phyloP scores from a whole-genome alignment of 2,113 vertebrate genomes.

The Isichthys henryi region DNA sequence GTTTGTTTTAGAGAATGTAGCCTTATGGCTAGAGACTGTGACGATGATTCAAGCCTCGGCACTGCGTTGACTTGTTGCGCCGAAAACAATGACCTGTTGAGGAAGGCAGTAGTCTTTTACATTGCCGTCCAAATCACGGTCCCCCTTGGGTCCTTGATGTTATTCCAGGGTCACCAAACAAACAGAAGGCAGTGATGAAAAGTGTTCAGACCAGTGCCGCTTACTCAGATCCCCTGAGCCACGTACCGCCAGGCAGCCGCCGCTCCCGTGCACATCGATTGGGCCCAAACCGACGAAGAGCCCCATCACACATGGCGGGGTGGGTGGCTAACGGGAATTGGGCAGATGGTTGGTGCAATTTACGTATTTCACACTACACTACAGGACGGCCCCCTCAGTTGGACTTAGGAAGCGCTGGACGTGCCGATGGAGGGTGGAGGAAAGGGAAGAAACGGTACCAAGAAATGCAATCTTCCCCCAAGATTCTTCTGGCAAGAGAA shows the following conservation, averaged over 20 bases:
- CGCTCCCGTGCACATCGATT: neutral
- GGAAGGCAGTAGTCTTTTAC: neutral
- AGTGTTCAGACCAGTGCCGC: neutral
- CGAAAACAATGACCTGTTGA: neutral
- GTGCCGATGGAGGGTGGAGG: neutral
- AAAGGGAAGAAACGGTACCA: neutral
- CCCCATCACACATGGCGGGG: neutral
- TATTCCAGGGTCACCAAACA: neutral
- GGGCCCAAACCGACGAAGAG: neutral
- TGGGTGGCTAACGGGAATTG: neutral
- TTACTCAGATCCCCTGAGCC: neutral
- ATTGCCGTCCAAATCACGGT: neutral
- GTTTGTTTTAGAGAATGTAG: neutral
- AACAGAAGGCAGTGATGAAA: neutral
- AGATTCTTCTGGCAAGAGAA: neutral
- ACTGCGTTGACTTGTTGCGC: neutral
- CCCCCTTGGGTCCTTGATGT: neutral
- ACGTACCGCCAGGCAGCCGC: neutral
- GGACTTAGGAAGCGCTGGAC: neutral
- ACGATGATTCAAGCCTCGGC: neutral
- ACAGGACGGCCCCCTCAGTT: neutral
- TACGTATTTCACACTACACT: constrained; percentile 1
- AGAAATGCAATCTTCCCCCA: neutral
- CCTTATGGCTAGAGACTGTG: neutral
- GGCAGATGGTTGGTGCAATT: neutral